These are phyloP conservation scores for Halictus quadricinctus DNA, from an alignment of 2,888 invertebrate species.

Conservation along the genomic window DNA sequence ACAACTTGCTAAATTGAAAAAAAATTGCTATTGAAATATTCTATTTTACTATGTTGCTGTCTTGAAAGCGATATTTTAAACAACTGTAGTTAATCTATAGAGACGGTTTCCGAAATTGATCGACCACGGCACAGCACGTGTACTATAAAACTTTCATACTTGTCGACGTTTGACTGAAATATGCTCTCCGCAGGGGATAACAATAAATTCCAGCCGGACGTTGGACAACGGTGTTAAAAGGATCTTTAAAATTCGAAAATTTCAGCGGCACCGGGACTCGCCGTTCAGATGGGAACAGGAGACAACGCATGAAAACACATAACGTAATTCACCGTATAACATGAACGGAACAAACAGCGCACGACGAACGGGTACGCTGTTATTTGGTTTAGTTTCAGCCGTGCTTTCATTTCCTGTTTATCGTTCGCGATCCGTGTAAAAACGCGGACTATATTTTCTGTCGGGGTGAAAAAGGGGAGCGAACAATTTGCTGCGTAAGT, in stretches of 20 bases:
- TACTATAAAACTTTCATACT: background rate
- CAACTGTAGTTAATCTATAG: background rate
- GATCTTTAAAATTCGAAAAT: background rate
- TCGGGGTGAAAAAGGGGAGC: background rate
- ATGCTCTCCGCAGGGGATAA: background rate
- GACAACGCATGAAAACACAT: background rate
- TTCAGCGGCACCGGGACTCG: background rate
- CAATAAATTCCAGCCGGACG: background rate
- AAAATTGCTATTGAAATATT: too few species aligned
- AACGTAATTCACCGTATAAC: constrained; percentile 24
- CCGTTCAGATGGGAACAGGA: background rate
- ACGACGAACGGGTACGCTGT: background rate
- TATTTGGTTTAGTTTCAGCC: constrained; percentile 38
- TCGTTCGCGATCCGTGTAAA: constrained; percentile 18
- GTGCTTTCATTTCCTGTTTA: constrained; percentile 24
- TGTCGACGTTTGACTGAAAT: background rate
- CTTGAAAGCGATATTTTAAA: background rate
- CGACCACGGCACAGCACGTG: background rate
- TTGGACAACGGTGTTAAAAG: background rate
- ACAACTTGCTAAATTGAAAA: background rate
- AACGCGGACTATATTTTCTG: constrained; percentile 16
- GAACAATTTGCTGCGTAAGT: background rate
- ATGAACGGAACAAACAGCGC: background rate
- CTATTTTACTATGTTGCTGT: too few species aligned
- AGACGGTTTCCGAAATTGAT: background rate